Evolutionary conservation across 2,888 invertebrate species (phyloP).

Genomic region (Blastobasis lacticolella): DNA sequence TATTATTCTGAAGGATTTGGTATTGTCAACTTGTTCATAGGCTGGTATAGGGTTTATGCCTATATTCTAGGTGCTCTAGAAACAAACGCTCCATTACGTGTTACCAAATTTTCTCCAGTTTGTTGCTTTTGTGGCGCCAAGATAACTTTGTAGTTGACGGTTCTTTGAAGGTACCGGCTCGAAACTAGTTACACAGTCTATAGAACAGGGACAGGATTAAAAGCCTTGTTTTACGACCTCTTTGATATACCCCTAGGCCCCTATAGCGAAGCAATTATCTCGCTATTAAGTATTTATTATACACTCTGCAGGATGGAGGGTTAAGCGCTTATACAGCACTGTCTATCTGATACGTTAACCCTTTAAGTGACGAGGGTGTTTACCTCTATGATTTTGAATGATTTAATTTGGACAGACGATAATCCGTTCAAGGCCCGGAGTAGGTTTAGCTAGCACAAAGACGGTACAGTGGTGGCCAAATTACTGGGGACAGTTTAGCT

Average conservation of each 20-base stretch:
- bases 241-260: constrained; percentile 15
- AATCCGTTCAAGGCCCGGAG: background rate
- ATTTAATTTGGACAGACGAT: constrained; percentile 14
- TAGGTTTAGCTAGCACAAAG: background rate
- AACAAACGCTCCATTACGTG: too few species aligned
- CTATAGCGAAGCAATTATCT: constrained; percentile 36
- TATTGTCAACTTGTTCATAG: too few species aligned
- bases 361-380: constrained; percentile 19
- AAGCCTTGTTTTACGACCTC: constrained; percentile 32
- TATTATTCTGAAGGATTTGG: too few species aligned
- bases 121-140: too few species aligned
- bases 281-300: constrained; percentile 45
- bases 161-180: too few species aligned
- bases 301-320: constrained; percentile 31
- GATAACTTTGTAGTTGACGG: too few species aligned
- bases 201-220: constrained; percentile 1
- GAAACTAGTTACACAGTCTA: too few species aligned
- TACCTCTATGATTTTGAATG: constrained; percentile 18
- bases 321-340: constrained; percentile 26
- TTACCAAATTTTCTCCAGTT: too few species aligned
- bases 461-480: background rate
- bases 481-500: too few species aligned
- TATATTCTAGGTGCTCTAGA: too few species aligned
- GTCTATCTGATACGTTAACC: constrained; percentile 26
- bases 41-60: too few species aligned